phyloP scores from a whole-genome alignment of 2,797 vertebrate species.

The Nannoperca australis region DNA sequence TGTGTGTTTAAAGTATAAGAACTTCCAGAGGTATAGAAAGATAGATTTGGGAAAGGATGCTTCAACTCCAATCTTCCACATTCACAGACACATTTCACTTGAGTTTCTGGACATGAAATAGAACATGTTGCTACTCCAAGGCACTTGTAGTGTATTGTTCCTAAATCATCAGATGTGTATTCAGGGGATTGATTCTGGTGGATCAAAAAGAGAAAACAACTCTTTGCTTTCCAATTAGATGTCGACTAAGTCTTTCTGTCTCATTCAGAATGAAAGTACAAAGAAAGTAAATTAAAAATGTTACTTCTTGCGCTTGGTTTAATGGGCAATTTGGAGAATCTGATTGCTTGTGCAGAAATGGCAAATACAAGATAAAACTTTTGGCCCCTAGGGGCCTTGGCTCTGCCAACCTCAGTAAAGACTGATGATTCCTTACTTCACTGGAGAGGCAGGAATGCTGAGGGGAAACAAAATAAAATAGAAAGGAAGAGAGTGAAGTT shows the following conservation, averaged over 20 bases:
- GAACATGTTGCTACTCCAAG: conserved; percentile 21
- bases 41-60: not conserved
- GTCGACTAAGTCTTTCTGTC: conserved; percentile 43
- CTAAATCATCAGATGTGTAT: conserved; percentile 41
- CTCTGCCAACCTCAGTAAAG: conserved; percentile 67
- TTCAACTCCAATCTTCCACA: not conserved
- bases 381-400: conserved; percentile 40
- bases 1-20: conserved; percentile 2
- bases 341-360: conserved; percentile 75
- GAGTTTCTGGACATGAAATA: conserved; percentile 2
- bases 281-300: conserved; percentile 68
- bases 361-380: conserved; percentile 72
- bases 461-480: conserved; percentile 60
- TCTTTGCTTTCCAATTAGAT: conserved; percentile 53
- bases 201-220: conserved; percentile 35
- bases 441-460: conserved; percentile 44
- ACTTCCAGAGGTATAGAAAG: conserved; percentile 4
- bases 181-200: conserved; percentile 48
- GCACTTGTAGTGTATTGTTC: conserved; percentile 23
- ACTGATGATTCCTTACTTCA: conserved; percentile 67
- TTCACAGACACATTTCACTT: conserved; percentile 11
- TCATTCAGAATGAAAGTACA: conserved; percentile 56
- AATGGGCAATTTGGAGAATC: conserved; percentile 74
- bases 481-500: conserved; percentile 56
- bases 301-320: conserved; percentile 65